These are phyloP conservation scores for roundworm (Caenorhabditis elegans) DNA, from an alignment of 1,140 invertebrate species.

Conservation along the genomic window WBcel235 BX284604.4:9666501-9667000, in stretches of 20 bases:
- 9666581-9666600: conserved; percentile 91
- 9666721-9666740: no score
- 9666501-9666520: background rate
- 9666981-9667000: no score
- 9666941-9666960: no score
- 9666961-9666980: no score
- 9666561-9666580: conserved; percentile 90
- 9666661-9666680: conserved; percentile 52
- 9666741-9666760: no score
- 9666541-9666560: conserved; percentile 49
- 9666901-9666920: no score
- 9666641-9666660: conserved; percentile 46
- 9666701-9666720: no score
- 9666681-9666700: conserved; percentile 36
- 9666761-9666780: conserved; percentile 37
- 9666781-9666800: conserved; percentile 81
- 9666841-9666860: conserved; percentile 67
- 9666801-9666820: conserved; percentile 70
- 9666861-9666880: conserved; percentile 22
- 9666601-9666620: conserved; percentile 93
- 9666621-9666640: conserved; percentile 50
- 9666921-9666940: no score
- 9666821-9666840: conserved; percentile 68
- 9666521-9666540: conserved; percentile 51
- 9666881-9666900: no score